Percentiles rank a stretch among this genome's conserved stretches.
Conservation (phyloP, 2,888 invertebrate species). For the Zhuqinia jingwanae region DNA sequence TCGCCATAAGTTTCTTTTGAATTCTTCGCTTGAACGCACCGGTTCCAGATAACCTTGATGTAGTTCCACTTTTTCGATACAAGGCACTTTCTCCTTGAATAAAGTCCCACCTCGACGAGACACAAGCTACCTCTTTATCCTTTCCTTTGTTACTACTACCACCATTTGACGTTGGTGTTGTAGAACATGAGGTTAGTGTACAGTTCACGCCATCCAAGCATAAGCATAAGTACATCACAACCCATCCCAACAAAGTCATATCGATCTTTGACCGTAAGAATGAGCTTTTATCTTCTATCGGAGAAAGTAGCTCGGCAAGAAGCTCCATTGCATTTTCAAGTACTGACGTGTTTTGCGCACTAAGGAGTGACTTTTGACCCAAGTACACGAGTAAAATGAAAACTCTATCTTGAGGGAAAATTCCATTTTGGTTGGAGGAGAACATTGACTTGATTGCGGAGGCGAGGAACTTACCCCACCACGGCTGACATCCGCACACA, state of each 20-base stretch:
- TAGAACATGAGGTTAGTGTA: conserved; percentile 64
- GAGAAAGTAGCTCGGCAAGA: conserved; percentile 79
- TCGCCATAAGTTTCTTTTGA: conserved; percentile 78
- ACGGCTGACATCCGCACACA: conserved; percentile 87
- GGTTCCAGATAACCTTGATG: conserved; percentile 68
- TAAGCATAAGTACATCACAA: conserved; percentile 88
- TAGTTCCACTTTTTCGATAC: conserved; percentile 70
- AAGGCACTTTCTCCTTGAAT: conserved; percentile 87
- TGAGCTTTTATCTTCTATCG: conserved; percentile 79
- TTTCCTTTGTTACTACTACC: conserved; percentile 57
- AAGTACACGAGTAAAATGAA: conserved; percentile 93
- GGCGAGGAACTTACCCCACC: conserved; percentile 96
- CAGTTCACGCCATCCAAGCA: conserved; percentile 84
- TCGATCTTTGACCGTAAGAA: conserved; percentile 84
- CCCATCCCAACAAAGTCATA: conserved; percentile 87
- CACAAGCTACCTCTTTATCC: conserved; percentile 71
- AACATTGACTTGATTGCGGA: conserved; percentile 90
- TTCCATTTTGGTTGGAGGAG: conserved; percentile 88
- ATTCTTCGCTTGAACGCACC: conserved; percentile 76
- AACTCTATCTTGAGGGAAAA: conserved; percentile 93
- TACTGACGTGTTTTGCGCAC: conserved; percentile 82
- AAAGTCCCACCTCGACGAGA: conserved; percentile 91
- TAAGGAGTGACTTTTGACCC: conserved; percentile 89
- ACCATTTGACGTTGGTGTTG: conserved; percentile 15
- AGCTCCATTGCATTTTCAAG: conserved; percentile 80